Evolutionary conservation across 2,113 vertebrate genomes (phyloP), one percentile per base, ranked within the genome.

Genomic region (Phocoena sinus): DNA sequence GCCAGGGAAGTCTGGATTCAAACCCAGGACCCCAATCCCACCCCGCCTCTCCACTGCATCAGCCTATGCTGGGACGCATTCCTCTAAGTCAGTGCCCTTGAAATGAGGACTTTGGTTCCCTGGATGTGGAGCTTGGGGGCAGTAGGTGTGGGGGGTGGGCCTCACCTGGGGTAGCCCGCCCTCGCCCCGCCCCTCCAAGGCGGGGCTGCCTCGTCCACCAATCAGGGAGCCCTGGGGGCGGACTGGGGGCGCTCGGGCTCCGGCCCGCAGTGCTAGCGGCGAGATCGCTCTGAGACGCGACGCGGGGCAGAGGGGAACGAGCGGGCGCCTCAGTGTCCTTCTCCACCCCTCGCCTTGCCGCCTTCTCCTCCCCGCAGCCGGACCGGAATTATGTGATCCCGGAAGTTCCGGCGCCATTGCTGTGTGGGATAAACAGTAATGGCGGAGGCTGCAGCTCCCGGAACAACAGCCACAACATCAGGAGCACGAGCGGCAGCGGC

Each of bases 341-440:
- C 50, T 87, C 76, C 17, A 67, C 53, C n/a, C 77, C 50, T 73
- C 10, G 70, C 86, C 73, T 26, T 20, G 81, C 80, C 50, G 82
- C 70, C 83, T 71, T 86, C 76, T 31, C 74, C 79, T 33, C 70
- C 63, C n/a, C 68, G 77, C 91, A 38, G 91, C 96, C 93, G 91
- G 93, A 65, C 98, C 98, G 98, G 98, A 99, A 98, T 98, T 97
- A 98, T 98, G 98, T 96, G 97, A 98, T 97, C 97, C 98, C 98
- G 98, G 99, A 99, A 99, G 98, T 99, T 99, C 98, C 98, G 98
- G 98, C 84, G 98, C 98, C 97, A 97, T 91, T 98, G 98, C 98
- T 95, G 98, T 97, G 97, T 98, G 98, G 99, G 98, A 98, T 98
- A 98, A 98, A 98, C 98, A 98, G 98, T 98, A 97, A 99, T 99